Evolutionary conservation across 53 echinoderm and acorn worm species (phyloP).

Genomic region (Crossaster papposus): DNA sequence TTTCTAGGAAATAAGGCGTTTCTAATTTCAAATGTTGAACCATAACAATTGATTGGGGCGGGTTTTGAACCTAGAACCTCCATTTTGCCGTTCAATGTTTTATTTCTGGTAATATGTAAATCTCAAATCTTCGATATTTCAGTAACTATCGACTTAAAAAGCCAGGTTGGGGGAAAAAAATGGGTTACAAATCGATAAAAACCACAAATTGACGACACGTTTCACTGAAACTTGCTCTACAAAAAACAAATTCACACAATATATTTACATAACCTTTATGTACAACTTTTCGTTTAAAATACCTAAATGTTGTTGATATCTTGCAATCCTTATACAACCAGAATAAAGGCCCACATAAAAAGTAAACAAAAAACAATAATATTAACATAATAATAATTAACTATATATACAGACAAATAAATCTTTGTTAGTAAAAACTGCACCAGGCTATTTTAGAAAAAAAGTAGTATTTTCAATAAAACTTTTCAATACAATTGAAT

Average conservation of each 20-base stretch:
- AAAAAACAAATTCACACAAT: background rate
- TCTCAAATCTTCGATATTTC: too few relatives aligned
- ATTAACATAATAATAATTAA: background rate
- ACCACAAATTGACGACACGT: background rate
- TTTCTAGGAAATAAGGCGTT: too few relatives aligned
- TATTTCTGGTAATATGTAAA: too few relatives aligned
- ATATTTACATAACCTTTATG: slow-evolving; percentile 2
- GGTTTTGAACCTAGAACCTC: too few relatives aligned
- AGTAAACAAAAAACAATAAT: background rate
- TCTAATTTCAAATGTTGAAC: too few relatives aligned
- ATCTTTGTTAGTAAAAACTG: too few relatives aligned
- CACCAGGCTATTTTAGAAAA: background rate
- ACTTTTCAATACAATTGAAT: too few relatives aligned
- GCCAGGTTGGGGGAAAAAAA: background rate
- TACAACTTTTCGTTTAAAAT: background rate
- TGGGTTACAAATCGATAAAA: background rate
- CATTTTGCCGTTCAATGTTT: too few relatives aligned
- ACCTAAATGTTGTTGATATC: background rate
- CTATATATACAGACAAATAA: background rate
- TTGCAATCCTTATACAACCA: slow-evolving; percentile 6
- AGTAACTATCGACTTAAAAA: too few relatives aligned
- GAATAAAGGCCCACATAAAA: background rate
- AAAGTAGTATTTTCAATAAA: background rate
- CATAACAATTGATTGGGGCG: too few relatives aligned
- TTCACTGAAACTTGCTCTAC: background rate